Conservation (phyloP, 2,888 invertebrate genomes). For the Noctua pronuba region DNA sequence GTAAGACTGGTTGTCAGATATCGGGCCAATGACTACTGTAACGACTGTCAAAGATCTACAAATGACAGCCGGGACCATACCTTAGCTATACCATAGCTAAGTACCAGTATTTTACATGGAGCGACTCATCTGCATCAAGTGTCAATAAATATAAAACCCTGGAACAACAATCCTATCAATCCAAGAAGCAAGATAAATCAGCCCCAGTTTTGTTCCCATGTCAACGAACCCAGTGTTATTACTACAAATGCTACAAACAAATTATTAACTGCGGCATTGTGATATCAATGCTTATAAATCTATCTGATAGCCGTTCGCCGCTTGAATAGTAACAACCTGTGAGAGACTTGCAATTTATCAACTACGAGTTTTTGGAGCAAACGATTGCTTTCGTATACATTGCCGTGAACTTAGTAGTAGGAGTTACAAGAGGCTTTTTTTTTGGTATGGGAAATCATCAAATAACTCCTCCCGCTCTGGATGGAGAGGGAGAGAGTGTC, state of each 20-base stretch:
- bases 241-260: constrained; percentile 45
- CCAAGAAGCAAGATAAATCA: constrained; percentile 2
- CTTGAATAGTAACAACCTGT: constrained; percentile 53
- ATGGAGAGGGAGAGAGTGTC: too few relatives aligned
- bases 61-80: too few relatives aligned
- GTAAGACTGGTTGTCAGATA: too few relatives aligned
- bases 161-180: background rate
- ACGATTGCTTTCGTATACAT: constrained; percentile 22
- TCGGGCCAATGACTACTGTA: too few relatives aligned
- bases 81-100: too few relatives aligned
- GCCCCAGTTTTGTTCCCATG: constrained; percentile 18
- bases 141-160: background rate
- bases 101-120: too few relatives aligned
- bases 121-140: too few relatives aligned
- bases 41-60: too few relatives aligned
- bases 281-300: constrained; percentile 59
- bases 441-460: too few relatives aligned
- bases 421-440: background rate
- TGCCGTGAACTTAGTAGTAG: constrained; percentile 11
- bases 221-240: constrained; percentile 36
- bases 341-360: constrained; percentile 52
- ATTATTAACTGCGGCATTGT: constrained; percentile 49
- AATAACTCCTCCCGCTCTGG: too few relatives aligned
- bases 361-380: background rate
- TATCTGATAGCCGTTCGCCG: constrained; percentile 38